Evolutionary conservation across 2,797 vertebrate species (phyloP).

Genomic region (Neosilurus mollespiculum): DNA sequence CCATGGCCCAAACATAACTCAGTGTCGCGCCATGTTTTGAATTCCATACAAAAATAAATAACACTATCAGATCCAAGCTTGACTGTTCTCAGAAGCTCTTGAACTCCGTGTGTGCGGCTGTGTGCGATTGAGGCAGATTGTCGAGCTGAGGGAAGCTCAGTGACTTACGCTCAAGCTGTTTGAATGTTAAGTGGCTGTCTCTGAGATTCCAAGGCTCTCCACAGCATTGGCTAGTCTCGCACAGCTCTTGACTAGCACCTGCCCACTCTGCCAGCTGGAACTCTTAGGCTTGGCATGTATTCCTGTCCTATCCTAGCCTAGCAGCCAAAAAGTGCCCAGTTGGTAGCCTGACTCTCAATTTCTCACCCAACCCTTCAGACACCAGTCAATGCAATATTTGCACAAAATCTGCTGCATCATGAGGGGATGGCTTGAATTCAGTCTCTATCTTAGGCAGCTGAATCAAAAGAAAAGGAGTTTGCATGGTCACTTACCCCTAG

Average conservation of each 20-base stretch:
- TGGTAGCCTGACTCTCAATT: slow-evolving; percentile 30
- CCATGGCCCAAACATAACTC: slow-evolving; percentile 34
- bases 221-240: slow-evolving; percentile 4
- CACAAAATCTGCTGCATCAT: slow-evolving; percentile 31
- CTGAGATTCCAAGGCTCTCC: slow-evolving; percentile 30
- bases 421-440: slow-evolving; percentile 23
- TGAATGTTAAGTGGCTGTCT: slow-evolving; percentile 52
- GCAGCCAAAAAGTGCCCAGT: slow-evolving; percentile 15
- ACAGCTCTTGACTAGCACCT: slow-evolving; percentile 39
- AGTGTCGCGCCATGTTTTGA: slow-evolving; percentile 23
- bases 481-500: slow-evolving; percentile 30
- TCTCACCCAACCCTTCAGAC: slow-evolving; percentile 24
- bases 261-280: slow-evolving; percentile 49
- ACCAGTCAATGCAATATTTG: slow-evolving; percentile 15
- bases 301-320: not conserved
- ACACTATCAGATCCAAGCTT: slow-evolving; percentile 36
- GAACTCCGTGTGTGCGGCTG: not conserved
- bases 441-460: slow-evolving; percentile 27
- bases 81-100: slow-evolving; percentile 44
- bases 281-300: slow-evolving; percentile 38
- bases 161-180: slow-evolving; percentile 39
- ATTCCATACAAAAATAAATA: slow-evolving; percentile 41
- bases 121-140: slow-evolving; percentile 23
- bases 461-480: slow-evolving; percentile 33
- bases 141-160: slow-evolving; percentile 33